Percentiles rank a stretch among this genome's conserved stretches.
These are phyloP conservation scores for Cydia amplana DNA, from an alignment of 1,140 invertebrate genomes.

Conservation along the genomic window DNA sequence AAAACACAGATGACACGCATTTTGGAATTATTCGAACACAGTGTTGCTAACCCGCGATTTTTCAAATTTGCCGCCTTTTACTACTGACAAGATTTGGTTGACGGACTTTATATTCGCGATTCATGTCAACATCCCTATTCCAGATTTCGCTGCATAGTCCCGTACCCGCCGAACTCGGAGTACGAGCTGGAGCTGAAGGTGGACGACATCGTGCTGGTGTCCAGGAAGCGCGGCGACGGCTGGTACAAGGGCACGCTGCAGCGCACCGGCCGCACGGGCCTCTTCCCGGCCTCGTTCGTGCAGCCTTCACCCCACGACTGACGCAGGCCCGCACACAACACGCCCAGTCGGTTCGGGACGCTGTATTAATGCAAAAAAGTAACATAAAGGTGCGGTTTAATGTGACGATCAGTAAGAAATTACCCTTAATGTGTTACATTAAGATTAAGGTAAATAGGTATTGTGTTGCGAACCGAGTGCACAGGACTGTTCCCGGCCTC, in stretches of 20 bases:
- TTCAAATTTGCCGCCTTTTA: too few relatives aligned
- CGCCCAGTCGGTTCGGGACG: slow-evolving; percentile 40
- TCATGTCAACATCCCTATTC: too few relatives aligned
- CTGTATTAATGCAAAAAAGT: too few relatives aligned
- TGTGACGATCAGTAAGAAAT: too few relatives aligned
- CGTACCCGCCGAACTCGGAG: slow-evolving; percentile 97
- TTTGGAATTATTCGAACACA: too few relatives aligned
- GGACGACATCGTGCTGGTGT: slow-evolving; percentile 94
- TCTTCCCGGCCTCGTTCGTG: slow-evolving; percentile 97
- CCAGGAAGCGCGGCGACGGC: slow-evolving; percentile 95
- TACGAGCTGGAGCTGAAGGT: slow-evolving; percentile 94
- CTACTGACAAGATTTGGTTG: too few relatives aligned
- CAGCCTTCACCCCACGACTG: slow-evolving; percentile 80
- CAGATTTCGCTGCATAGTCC: slow-evolving; percentile 93
- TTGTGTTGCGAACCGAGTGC: slow-evolving; percentile 91
- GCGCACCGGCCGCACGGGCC: slow-evolving; percentile 92
- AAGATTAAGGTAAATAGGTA: slow-evolving; percentile 92
- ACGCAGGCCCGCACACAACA: slow-evolving; percentile 37
- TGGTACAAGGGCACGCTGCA: slow-evolving; percentile 97
- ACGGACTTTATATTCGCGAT: too few relatives aligned
- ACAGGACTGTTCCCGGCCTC: slow-evolving; percentile 96
- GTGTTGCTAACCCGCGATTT: too few relatives aligned
- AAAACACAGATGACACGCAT: too few relatives aligned
- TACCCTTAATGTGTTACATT: too few relatives aligned
- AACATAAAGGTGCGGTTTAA: too few relatives aligned